phyloP scores from a whole-genome alignment of 2,888 invertebrate species.

The Leucozona laternaria region DNA sequence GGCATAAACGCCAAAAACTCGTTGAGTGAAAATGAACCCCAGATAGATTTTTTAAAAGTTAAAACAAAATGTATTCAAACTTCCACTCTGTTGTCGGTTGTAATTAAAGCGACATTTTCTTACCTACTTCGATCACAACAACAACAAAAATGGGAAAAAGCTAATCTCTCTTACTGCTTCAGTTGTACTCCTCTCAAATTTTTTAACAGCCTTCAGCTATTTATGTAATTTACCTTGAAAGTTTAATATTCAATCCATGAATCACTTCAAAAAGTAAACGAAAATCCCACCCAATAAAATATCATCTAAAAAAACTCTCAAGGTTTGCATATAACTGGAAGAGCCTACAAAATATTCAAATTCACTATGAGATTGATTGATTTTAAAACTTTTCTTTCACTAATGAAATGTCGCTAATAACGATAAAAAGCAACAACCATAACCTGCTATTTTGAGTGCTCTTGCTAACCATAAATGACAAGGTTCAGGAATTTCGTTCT shows the following conservation, averaged over 20 bases:
- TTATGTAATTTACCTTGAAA: background rate
- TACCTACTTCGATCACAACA: too few relatives aligned
- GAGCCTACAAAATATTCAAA: constrained; percentile 13
- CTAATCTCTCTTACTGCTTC: background rate
- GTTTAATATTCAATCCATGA: background rate
- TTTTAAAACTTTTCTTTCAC: constrained; percentile 9
- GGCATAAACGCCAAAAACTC: too few relatives aligned
- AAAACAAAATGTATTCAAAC: too few relatives aligned
- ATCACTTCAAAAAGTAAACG: background rate
- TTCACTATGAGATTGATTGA: constrained; percentile 18
- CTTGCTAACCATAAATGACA: background rate
- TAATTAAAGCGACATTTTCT: background rate
- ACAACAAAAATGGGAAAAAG: background rate
- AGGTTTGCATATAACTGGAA: background rate
- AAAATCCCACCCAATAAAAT: background rate
- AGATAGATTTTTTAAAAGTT: too few relatives aligned
- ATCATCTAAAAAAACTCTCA: background rate
- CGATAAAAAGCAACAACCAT: constrained; percentile 3
- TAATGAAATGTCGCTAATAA: constrained; percentile 34
- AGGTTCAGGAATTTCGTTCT: constrained; percentile 18
- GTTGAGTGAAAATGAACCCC: too few relatives aligned
- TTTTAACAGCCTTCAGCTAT: background rate
- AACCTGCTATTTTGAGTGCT: background rate
- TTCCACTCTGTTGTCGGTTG: background rate
- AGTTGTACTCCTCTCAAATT: constrained; percentile 1